Evolutionary conservation across 2,888 invertebrate species (phyloP).

Genomic region (Drosophila infuscata): DNA sequence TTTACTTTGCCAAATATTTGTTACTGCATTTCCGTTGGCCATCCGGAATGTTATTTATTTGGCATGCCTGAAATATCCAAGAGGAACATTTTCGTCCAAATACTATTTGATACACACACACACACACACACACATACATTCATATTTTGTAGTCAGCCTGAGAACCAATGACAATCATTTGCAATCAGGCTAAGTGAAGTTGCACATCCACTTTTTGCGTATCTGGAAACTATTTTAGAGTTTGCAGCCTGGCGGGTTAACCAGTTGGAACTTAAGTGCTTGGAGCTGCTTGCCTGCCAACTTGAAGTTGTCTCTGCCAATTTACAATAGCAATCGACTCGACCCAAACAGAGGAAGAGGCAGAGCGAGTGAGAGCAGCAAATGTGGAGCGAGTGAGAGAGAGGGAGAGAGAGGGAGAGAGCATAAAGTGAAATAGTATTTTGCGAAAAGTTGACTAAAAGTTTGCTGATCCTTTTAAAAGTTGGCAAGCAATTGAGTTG

Average conservation of each 20-base stretch:
- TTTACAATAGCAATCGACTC: slow-evolving; percentile 20
- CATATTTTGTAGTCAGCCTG: slow-evolving; percentile 16
- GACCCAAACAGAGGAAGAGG: background rate
- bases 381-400: background rate
- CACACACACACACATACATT: background rate
- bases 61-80: slow-evolving; percentile 43
- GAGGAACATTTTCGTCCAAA: background rate
- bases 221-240: slow-evolving; percentile 3
- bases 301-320: slow-evolving; percentile 38
- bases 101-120: slow-evolving; percentile 17
- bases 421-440: slow-evolving; percentile 8
- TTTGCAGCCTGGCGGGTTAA: slow-evolving; percentile 8
- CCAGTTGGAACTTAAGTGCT: slow-evolving; percentile 53
- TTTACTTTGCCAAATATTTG: slow-evolving; percentile 22
- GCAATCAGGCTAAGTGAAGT: slow-evolving; percentile 66
- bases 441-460: slow-evolving; percentile 26
- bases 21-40: slow-evolving; percentile 44
- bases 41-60: slow-evolving; percentile 45
- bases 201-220: slow-evolving; percentile 24
- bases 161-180: slow-evolving; percentile 58
- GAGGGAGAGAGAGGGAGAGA: background rate
- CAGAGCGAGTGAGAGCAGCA: background rate
- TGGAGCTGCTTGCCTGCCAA: slow-evolving; percentile 38
- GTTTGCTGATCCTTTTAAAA: slow-evolving; percentile 29
- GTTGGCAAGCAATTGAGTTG: slow-evolving; percentile 26